Evolutionary conservation across 1,140 invertebrate genomes (phyloP).

Genomic region (Eueides isabella): DNA sequence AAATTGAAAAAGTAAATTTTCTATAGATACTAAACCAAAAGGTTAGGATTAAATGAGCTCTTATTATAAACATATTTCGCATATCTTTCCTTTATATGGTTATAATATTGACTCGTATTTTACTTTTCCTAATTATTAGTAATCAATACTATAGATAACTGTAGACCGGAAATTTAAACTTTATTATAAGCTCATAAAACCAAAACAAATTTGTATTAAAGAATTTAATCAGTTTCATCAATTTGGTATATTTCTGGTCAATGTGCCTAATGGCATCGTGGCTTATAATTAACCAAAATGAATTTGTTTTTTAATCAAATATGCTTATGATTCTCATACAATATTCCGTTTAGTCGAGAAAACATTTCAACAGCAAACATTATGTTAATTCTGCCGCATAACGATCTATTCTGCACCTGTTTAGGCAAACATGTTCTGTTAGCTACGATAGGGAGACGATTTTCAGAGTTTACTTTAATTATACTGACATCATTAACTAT

Average conservation of each 20-base stretch:
- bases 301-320: not conserved
- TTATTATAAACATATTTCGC: not conserved
- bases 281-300: no score
- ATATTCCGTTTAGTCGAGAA: conserved; percentile 4
- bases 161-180: not conserved
- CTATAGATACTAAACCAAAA: not conserved
- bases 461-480: conserved; percentile 47
- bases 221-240: not conserved
- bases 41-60: not conserved
- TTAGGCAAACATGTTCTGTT: conserved; percentile 63
- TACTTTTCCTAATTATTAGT: not conserved
- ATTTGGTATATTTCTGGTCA: no score
- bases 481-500: conserved; percentile 22
- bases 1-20: conserved; percentile 19
- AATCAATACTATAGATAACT: not conserved
- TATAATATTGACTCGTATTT: not conserved
- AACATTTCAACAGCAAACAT: conserved; percentile 61
- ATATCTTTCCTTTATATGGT: not conserved
- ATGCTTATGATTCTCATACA: not conserved
- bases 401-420: conserved; percentile 74
- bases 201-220: not conserved
- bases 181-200: not conserved
- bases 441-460: conserved; percentile 57
- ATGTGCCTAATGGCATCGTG: no score
- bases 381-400: conserved; percentile 70